Evolutionary conservation across 2,888 invertebrate genomes (phyloP), one percentile per base, ranked within the genome.

Genomic region (Apodemia zela): DNA sequence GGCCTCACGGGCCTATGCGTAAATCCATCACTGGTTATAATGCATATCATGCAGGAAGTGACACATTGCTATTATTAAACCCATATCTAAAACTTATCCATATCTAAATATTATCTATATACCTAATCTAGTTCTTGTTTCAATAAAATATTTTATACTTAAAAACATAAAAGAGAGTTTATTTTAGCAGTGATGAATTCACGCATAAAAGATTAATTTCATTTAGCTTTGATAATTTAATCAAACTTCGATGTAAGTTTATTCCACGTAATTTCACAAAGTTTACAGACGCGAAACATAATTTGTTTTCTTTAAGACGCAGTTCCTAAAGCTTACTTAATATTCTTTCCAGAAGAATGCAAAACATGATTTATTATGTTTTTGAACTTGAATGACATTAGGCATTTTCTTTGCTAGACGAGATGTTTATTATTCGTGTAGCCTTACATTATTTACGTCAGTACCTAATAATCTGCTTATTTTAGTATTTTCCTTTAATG

Each of bases 281-380:
- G 21, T 21, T 51, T 21, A 45, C 13, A 45, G 51, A 21, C 10
- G 17, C 5, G 17, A 4, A 51, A 17, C 2, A 18, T 51, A 11
- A 51, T 51, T 51, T 51, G 51, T 51, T 21, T 49, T 49, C 49
- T 49, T 15, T 6, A 45, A 45, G 45, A n/a, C n/a, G 45, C 13
- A 21, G 18, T 18, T 21, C 13, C 21, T 21, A 21, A 13, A 21
- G 51, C 21, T 51, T 17, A 51, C 51, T 51, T 51, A 21, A 21
- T 51, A 51, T 51, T 51, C 51, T 51, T 51, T 51, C 11, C 13
- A 21, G 11, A 51, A 51, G 2, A 17, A 21, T 15, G 15, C n/a
- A 5, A 42, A 42, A 42, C 42, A 42, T 42, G 42, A 42, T 42
- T 42, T 42, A 42, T 42, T 42, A 42, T 42, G 42, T 42, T 42